These are phyloP conservation scores for Cephonodes hylas DNA, from an alignment of 2,888 invertebrate species.

Conservation along the genomic window DNA sequence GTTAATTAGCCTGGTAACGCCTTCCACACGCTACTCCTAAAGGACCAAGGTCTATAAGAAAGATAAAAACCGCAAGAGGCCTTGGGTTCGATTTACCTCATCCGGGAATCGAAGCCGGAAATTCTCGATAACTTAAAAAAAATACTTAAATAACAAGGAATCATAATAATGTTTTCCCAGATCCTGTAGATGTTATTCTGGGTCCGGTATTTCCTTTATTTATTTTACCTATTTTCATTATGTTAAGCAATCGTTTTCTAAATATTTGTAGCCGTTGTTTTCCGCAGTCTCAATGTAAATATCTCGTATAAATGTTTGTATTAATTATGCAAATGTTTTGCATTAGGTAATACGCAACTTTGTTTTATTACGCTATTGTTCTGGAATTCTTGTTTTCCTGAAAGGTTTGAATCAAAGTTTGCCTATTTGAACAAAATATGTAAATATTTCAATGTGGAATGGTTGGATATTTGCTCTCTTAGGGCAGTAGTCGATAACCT, in stretches of 20 bases:
- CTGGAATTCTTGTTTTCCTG: conserved; percentile 2
- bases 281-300: background rate
- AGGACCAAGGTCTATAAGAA: too few relatives aligned
- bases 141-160: too few relatives aligned
- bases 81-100: too few relatives aligned
- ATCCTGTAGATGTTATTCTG: background rate
- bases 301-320: background rate
- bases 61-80: too few relatives aligned
- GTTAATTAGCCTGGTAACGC: too few relatives aligned
- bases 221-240: background rate
- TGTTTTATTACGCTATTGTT: conserved; percentile 8
- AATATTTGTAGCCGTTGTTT: background rate
- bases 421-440: background rate
- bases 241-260: background rate
- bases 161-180: background rate
- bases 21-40: too few relatives aligned
- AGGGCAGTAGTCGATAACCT: too few relatives aligned
- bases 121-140: too few relatives aligned
- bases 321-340: conserved; percentile 6
- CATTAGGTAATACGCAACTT: background rate
- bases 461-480: too few relatives aligned
- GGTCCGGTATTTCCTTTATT: background rate
- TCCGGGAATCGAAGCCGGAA: too few relatives aligned
- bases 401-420: background rate
- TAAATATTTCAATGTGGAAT: background rate